These are phyloP conservation scores for Thumatha senex DNA, from an alignment of 2,888 invertebrate genomes.

Conservation along the genomic window DNA sequence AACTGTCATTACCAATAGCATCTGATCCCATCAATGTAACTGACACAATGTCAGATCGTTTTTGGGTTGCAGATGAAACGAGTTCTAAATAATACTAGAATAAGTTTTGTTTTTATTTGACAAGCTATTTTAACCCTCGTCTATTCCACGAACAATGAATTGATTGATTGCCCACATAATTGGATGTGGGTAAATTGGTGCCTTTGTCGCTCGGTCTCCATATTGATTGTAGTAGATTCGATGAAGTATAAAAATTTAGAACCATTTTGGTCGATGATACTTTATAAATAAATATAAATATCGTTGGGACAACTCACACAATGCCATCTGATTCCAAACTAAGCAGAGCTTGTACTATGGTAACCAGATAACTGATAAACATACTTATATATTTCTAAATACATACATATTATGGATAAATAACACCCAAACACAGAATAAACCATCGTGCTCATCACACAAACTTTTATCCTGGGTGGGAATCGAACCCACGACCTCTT, in stretches of 20 bases:
- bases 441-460: no score
- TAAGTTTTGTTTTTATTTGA: conserved; percentile 18
- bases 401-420: no score
- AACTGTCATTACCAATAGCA: conserved; percentile 18
- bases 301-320: no score
- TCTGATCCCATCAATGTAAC: conserved; percentile 19
- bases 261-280: not conserved
- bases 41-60: conserved; percentile 16
- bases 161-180: conserved; percentile 38
- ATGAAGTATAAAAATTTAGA: not conserved
- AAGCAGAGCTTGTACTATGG: no score
- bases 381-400: no score
- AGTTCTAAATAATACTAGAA: conserved; percentile 8
- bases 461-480: no score
- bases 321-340: no score
- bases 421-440: no score
- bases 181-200: conserved; percentile 27
- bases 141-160: conserved; percentile 27
- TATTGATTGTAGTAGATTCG: conserved; percentile 1
- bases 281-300: no score
- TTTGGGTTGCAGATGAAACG: conserved; percentile 7
- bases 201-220: conserved; percentile 1
- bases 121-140: conserved; percentile 15
- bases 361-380: no score
- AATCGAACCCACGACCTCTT: no score